Base-by-base conservation (phyloP, 2,797 vertebrate genomes). In the Craterocephalus amniculus region DNA sequence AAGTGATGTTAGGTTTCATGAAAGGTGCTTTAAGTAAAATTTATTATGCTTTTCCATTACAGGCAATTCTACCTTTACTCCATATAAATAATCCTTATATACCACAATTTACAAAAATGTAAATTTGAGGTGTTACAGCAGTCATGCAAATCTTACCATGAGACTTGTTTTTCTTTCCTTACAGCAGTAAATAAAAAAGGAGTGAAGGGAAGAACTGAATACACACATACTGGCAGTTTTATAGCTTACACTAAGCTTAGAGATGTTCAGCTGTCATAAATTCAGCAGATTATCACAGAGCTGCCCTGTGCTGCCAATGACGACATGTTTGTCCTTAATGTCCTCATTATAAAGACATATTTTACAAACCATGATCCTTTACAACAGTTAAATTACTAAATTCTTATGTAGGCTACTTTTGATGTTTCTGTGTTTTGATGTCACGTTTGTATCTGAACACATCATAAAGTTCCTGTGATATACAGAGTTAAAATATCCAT, bases 191-290 rank as follows among this genome's bases (percentile, higher is more conserved):
- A 56, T 29, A 31, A 32, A 18, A 32, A 9, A 10, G 26, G 16
- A 29, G n/a, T 45, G 24, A 29, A 34, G 32, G 32, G 32, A 34
- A 27, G 1, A 20, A n/a, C n/a, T n/a, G n/a, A n/a, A 34, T 6
- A 16, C 36, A 58, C 60, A 55, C 29, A 56, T 35, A 59, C 63
- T 35, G 64, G 14, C 2, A 8, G 66, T 14, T 0, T 12, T 71
- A 61, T 78, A 71, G 36, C 18, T 71, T 68, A 70, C 64, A 74
- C 22, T 18, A 2, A 64, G 70, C 3, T 85, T 74, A 80, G 73
- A 71, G 69, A 83, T 78, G 74, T 80, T 83, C 72, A 78, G 71
- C 76, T 76, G 74, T 75, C 69, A 81, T 70, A 78, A 83, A 83
- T 74, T 80, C 58, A 67, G 68, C 69, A 83, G 82, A 86, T 86